phyloP scores from a whole-genome alignment of 2,113 vertebrate genomes.

The Kryptolebias marmoratus region DNA sequence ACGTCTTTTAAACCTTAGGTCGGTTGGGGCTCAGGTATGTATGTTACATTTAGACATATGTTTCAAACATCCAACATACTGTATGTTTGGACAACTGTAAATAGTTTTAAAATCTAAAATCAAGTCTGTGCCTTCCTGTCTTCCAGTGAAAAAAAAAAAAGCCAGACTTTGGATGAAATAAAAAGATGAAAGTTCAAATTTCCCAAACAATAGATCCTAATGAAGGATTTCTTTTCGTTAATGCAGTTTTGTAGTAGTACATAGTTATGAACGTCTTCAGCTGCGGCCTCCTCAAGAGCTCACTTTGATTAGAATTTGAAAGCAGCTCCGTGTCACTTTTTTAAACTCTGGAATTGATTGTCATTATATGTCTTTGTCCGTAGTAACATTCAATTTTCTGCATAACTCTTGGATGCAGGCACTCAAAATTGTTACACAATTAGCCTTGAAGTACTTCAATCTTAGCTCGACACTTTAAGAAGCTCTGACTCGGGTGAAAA shows the following conservation, averaged over 20 bases:
- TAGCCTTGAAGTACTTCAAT: conserved; percentile 69
- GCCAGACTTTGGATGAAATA: conserved; percentile 20
- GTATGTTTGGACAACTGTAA: too few species aligned
- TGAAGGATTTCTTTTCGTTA: conserved; percentile 38
- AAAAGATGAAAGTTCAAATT: conserved; percentile 37
- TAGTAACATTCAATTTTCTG: conserved; percentile 66
- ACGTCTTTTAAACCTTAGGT: too few species aligned
- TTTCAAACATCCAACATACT: too few species aligned
- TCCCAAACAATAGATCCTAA: conserved; percentile 47
- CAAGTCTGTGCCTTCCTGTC: background rate
- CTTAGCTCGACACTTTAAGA: conserved; percentile 61
- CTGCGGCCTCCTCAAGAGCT: conserved; percentile 34
- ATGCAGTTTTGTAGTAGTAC: conserved; percentile 14
- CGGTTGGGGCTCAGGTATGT: too few species aligned
- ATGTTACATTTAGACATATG: too few species aligned
- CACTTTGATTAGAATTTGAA: conserved; percentile 65
- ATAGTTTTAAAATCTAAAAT: background rate
- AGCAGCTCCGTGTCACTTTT: conserved; percentile 36
- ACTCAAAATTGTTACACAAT: conserved; percentile 71
- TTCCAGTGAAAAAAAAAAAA: background rate
- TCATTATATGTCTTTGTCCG: conserved; percentile 70
- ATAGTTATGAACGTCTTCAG: conserved; percentile 22
- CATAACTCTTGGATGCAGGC: conserved; percentile 64
- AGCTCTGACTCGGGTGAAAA: conserved; percentile 61
- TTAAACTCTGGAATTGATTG: conserved; percentile 61